phyloP scores from a whole-genome alignment of 2,113 vertebrate genomes.

The Corynorhinus townsendii region DNA sequence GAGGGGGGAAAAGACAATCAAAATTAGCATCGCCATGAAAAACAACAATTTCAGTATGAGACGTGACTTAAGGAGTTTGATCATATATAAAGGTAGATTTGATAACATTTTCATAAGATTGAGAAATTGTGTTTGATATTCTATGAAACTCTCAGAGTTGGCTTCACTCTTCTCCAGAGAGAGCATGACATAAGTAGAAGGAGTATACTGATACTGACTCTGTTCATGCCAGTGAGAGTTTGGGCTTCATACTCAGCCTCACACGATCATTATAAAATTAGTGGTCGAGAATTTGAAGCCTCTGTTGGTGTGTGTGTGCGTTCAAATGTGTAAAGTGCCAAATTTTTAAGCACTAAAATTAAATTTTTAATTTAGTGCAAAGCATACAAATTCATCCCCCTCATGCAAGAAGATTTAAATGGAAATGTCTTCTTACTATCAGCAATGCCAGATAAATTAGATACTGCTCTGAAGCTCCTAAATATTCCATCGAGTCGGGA shows the following conservation, averaged over 20 bases:
- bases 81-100: neutral
- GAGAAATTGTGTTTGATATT: neutral
- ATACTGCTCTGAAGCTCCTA: conserved; percentile 14
- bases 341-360: neutral
- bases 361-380: neutral
- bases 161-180: neutral
- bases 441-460: conserved; percentile 28
- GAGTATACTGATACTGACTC: neutral
- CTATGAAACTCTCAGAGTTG: neutral
- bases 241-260: neutral
- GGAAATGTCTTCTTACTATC: conserved; percentile 54
- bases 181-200: neutral
- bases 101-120: neutral
- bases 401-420: neutral
- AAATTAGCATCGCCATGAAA: neutral
- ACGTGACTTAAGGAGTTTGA: neutral
- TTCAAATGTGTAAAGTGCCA: neutral
- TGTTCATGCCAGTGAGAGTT: neutral
- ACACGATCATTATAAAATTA: neutral
- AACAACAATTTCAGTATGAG: neutral
- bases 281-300: neutral
- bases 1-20: neutral
- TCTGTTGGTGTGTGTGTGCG: neutral
- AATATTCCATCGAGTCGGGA: conserved; percentile 25
- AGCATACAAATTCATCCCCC: neutral